Evolutionary conservation across 2,888 invertebrate species (phyloP).

Genomic region (Drosophila algonquin): DNA sequence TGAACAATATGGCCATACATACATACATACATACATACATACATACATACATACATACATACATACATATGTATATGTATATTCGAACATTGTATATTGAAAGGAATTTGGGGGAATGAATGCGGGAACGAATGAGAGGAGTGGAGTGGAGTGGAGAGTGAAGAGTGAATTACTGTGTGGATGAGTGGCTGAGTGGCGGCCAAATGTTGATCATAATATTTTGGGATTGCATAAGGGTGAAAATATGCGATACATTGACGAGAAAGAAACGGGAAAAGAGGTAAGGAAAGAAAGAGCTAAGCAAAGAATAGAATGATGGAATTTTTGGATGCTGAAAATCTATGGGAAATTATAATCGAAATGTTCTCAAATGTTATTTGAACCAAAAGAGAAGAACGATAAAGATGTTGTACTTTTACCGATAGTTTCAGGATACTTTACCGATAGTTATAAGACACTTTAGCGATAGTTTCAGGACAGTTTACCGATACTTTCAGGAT

Average conservation of each 20-base stretch:
- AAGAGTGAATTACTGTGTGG: neutral
- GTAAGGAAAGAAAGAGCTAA: neutral
- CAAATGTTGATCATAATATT: conserved; percentile 20
- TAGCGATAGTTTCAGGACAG: no score
- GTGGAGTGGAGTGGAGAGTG: neutral
- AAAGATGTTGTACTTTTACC: no score
- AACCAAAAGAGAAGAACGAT: neutral
- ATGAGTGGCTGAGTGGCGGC: conserved; percentile 9
- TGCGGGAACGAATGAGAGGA: neutral
- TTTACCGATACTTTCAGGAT: no score
- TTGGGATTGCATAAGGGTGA: neutral
- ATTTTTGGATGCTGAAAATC: neutral
- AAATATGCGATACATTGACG: neutral
- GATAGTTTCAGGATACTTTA: no score
- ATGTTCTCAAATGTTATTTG: neutral
- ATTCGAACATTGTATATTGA: neutral
- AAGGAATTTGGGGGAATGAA: neutral
- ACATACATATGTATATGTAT: neutral
- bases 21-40: no score
- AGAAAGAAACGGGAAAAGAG: neutral
- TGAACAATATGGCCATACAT: conserved; percentile 45
- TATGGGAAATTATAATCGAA: neutral
- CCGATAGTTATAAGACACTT: no score
- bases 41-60: no score
- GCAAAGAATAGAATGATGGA: neutral